Conservation (phyloP, 1,140 invertebrate genomes). For the Drosophila rhopaloa region DNA sequence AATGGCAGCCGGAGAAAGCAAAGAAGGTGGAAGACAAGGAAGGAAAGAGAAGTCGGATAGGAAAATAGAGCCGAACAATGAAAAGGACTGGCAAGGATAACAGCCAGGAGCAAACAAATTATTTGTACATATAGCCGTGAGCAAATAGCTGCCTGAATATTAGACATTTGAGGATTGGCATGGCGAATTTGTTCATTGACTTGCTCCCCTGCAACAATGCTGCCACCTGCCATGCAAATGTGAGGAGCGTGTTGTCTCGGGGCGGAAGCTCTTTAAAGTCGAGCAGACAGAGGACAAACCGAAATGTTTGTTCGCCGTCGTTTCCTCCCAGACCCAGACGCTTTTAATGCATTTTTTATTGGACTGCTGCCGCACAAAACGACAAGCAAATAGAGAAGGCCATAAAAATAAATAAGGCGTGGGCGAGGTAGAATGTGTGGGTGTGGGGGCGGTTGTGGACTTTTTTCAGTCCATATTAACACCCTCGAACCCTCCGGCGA, state of each 20-base stretch:
- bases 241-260: constrained; percentile 32
- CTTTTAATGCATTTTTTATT: constrained; percentile 83
- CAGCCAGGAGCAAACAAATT: constrained; percentile 56
- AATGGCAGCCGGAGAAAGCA: constrained; percentile 30
- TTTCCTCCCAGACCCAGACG: constrained; percentile 64
- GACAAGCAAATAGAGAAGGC: constrained; percentile 80
- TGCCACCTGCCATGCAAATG: constrained; percentile 60
- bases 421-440: not conserved
- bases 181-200: constrained; percentile 69
- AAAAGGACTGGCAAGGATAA: constrained; percentile 36
- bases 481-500: constrained; percentile 31
- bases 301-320: constrained; percentile 59
- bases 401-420: constrained; percentile 79
- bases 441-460: constrained; percentile 3
- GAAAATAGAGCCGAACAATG: constrained; percentile 25
- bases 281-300: constrained; percentile 46
- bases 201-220: constrained; percentile 36
- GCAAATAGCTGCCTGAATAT: constrained; percentile 70
- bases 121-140: constrained; percentile 62
- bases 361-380: constrained; percentile 70
- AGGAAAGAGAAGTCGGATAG: constrained; percentile 56
- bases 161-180: constrained; percentile 82
- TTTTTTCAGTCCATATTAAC: constrained; percentile 62
- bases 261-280: constrained; percentile 35
- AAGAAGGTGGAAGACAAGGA: constrained; percentile 21